Evolutionary conservation across 2,797 vertebrate species (phyloP).

Genomic region (Chelonia mydas): DNA sequence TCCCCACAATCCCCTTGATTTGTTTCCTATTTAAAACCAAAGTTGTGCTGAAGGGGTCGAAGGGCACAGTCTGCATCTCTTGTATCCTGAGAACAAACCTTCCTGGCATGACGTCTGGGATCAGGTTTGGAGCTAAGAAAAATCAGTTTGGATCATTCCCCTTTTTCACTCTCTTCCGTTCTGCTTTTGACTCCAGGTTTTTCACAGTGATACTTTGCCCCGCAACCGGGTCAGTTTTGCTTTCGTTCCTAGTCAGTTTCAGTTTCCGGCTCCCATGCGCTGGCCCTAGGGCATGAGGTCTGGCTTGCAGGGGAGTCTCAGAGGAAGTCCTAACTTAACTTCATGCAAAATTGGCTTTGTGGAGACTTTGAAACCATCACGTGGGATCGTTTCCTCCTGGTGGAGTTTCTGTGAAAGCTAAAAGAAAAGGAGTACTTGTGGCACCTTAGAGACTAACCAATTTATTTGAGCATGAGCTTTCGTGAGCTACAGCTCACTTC

Average conservation of each 20-base stretch:
- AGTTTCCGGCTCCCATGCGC: not conserved
- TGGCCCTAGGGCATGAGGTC: not conserved
- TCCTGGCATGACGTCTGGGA: not conserved
- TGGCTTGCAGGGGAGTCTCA: not conserved
- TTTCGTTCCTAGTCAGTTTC: not conserved
- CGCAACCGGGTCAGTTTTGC: not conserved
- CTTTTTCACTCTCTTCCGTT: no score
- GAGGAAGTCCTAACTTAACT: not conserved
- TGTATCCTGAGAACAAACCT: not conserved
- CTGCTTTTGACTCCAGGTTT: no score
- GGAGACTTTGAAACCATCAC: not conserved
- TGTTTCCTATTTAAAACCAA: not conserved
- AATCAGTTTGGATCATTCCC: no score
- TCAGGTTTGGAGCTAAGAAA: not conserved
- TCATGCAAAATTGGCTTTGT: not conserved
- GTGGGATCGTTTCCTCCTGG: not conserved
- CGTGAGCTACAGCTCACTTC: no score
- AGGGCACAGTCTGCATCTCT: not conserved
- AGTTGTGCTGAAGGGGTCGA: not conserved
- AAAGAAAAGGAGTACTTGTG: no score
- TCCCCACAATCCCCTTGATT: no score
- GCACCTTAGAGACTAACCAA: no score
- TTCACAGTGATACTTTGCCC: not conserved
- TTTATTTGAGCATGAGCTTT: no score
- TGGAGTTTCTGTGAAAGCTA: not conserved